Percentiles rank a stretch among this genome's conserved stretches.
Evolutionary conservation across 1,140 invertebrate genomes (phyloP).

Genomic region (Ruditapes philippinarum): DNA sequence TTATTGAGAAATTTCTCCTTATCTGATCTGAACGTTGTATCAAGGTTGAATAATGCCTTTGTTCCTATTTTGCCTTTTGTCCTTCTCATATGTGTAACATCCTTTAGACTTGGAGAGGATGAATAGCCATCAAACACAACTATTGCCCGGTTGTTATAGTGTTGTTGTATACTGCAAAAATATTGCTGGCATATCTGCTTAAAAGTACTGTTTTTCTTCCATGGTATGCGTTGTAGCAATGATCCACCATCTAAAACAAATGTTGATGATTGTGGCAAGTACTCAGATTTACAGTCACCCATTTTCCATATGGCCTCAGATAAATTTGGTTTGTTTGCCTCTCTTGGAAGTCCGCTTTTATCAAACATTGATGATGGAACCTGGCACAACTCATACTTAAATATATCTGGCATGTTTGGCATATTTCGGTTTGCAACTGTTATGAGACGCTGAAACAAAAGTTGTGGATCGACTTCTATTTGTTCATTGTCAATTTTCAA

Average conservation of each 20-base stretch:
- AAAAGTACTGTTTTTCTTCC: background rate
- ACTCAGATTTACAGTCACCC: background rate
- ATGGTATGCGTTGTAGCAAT: background rate
- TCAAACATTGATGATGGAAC: background rate
- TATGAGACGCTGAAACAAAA: background rate
- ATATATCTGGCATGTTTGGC: background rate
- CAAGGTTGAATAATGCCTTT: too few species aligned
- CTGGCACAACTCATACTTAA: too few species aligned
- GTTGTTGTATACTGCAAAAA: too few species aligned
- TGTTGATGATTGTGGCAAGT: background rate
- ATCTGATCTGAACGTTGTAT: too few species aligned
- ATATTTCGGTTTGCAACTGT: background rate
- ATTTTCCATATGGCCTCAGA: background rate
- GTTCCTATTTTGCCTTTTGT: background rate
- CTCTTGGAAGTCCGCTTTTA: background rate
- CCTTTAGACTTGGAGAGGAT: background rate
- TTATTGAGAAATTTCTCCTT: too few species aligned
- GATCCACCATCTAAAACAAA: slow-evolving; percentile 22
- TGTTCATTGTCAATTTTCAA: background rate
- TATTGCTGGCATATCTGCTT: background rate
- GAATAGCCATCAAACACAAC: slow-evolving; percentile 8
- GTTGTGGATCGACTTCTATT: background rate
- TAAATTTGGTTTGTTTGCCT: background rate
- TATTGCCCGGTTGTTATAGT: too few species aligned
- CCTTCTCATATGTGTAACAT: too few species aligned